Percentiles rank a stretch among this genome's conserved stretches.
Evolutionary conservation across 2,797 vertebrate species (phyloP).

Genomic region (Channallabes apus): DNA sequence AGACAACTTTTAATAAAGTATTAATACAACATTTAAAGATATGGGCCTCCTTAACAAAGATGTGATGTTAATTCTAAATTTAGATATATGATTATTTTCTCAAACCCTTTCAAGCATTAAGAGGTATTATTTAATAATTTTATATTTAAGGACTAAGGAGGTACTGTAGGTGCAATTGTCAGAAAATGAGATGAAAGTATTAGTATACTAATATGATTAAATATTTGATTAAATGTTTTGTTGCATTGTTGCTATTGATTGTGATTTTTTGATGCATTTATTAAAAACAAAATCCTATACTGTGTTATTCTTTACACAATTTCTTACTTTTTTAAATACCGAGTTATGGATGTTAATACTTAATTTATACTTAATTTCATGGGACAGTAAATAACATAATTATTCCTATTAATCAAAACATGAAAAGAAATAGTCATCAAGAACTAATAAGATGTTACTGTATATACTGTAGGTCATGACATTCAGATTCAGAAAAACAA

Average conservation of each 20-base stretch:
- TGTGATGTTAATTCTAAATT: not conserved
- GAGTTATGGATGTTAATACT: too few species aligned
- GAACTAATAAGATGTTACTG: not conserved
- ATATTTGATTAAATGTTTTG: too few species aligned
- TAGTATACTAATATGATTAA: not conserved
- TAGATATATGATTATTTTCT: not conserved
- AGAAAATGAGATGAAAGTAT: not conserved
- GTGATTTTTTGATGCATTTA: too few species aligned
- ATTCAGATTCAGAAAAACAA: too few species aligned
- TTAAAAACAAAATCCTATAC: too few species aligned
- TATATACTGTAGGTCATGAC: not conserved
- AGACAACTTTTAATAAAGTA: not conserved
- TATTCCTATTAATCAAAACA: not conserved
- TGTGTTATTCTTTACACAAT: too few species aligned
- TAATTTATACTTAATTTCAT: too few species aligned
- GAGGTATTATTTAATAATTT: too few species aligned
- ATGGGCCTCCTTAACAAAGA: not conserved
- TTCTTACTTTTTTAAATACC: too few species aligned
- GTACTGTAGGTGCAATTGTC: too few species aligned
- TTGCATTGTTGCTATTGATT: too few species aligned
- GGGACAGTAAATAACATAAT: not conserved
- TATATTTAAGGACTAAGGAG: too few species aligned
- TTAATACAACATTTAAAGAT: not conserved
- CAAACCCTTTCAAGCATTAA: not conserved
- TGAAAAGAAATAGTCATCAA: not conserved